phyloP scores from a whole-genome alignment of 2,797 vertebrate genomes.

The Rhabdophis nuchalis region DNA sequence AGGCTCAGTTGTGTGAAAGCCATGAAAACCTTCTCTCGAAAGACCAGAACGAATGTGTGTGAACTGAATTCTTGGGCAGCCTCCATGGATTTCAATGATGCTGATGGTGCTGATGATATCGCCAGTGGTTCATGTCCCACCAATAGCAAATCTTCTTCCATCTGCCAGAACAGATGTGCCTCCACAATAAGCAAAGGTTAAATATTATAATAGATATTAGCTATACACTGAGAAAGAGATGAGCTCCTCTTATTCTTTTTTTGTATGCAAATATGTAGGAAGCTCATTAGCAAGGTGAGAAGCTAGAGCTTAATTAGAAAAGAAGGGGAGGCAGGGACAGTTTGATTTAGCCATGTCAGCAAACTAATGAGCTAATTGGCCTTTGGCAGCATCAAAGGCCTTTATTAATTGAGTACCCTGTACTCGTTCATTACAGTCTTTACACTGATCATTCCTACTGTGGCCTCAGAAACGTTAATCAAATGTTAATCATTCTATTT shows the following conservation, averaged over 20 bases:
- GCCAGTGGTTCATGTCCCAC: background rate
- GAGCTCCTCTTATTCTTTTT: conserved; percentile 40
- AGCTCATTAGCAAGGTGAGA: conserved; percentile 73
- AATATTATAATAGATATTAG: conserved; percentile 67
- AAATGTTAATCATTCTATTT: conserved; percentile 24
- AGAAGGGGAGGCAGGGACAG: conserved; percentile 49
- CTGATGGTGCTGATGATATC: background rate
- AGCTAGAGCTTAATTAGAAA: conserved; percentile 73
- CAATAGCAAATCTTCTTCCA: background rate
- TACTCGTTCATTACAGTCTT: conserved; percentile 21
- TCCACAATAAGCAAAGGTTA: conserved; percentile 52
- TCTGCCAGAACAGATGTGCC: conserved; percentile 48
- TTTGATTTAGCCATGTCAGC: conserved; percentile 70
- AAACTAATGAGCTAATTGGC: conserved; percentile 61
- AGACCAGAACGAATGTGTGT: background rate
- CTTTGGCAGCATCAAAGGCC: conserved; percentile 52
- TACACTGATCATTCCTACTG: conserved; percentile 9
- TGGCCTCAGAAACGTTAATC: conserved; percentile 19
- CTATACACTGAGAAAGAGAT: conserved; percentile 61
- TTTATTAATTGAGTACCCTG: conserved; percentile 54
- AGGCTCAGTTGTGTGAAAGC: background rate
- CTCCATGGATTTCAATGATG: background rate
- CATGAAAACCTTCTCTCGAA: background rate
- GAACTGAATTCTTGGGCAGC: background rate
- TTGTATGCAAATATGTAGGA: conserved; percentile 68